Conservation (phyloP, 1,140 invertebrate species). For the Copidosoma floridanum region DNA sequence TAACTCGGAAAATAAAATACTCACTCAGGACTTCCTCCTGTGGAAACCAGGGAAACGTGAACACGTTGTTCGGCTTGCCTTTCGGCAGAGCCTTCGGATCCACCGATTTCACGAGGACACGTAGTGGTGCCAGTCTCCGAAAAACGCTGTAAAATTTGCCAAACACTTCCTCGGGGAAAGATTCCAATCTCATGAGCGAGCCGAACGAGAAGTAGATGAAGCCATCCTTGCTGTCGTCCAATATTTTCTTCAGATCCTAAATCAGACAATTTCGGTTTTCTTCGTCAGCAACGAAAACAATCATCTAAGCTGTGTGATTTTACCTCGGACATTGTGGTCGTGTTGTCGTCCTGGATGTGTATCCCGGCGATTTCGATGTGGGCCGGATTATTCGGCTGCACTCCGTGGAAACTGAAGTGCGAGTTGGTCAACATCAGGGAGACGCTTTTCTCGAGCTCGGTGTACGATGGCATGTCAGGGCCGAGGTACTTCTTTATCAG, state of each 20-base stretch:
- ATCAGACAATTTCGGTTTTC: no score
- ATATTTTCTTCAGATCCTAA: constrained; percentile 65
- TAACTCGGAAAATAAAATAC: constrained; percentile 10
- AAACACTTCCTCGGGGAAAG: constrained; percentile 53
- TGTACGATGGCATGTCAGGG: constrained; percentile 38
- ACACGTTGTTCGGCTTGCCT: constrained; percentile 61
- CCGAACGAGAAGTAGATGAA: constrained; percentile 71
- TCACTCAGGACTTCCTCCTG: constrained; percentile 57
- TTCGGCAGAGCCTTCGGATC: constrained; percentile 38
- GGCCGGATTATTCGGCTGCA: constrained; percentile 53
- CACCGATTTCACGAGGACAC: constrained; percentile 37
- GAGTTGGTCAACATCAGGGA: constrained; percentile 60
- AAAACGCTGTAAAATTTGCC: constrained; percentile 36
- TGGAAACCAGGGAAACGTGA: constrained; percentile 64
- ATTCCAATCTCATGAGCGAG: constrained; percentile 61
- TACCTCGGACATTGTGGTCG: constrained; percentile 32
- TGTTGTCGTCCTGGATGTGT: constrained; percentile 45
- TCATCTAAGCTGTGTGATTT: neutral
- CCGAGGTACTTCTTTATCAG: constrained; percentile 48
- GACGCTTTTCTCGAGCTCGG: constrained; percentile 47
- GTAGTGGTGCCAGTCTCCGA: constrained; percentile 38
- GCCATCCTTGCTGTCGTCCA: constrained; percentile 65
- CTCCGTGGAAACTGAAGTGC: constrained; percentile 56
- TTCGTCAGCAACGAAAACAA: constrained; percentile 25
- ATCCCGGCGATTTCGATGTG: constrained; percentile 64